These are phyloP conservation scores for Falco columbarius DNA, from an alignment of 2,797 vertebrate species.

Conservation along the genomic window DNA sequence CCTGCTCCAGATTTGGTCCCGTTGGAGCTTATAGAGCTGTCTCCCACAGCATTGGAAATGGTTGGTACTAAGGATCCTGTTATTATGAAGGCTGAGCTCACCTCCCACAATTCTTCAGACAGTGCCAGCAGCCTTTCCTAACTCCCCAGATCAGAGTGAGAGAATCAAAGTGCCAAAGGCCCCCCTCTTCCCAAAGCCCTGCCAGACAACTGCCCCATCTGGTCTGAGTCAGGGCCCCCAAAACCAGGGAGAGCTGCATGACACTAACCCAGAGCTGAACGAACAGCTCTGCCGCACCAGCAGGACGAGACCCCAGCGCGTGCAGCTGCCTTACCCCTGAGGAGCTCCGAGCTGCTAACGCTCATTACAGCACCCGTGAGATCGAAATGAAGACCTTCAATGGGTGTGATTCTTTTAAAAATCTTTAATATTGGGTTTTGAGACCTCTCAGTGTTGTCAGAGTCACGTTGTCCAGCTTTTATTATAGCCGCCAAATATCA, in stretches of 20 bases:
- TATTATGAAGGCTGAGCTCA: conserved; percentile 19
- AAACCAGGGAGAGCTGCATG: background rate
- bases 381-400: background rate
- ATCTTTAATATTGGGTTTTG: background rate
- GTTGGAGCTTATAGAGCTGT: background rate
- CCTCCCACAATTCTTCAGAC: background rate
- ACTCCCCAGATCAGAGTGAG: background rate
- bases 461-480: background rate
- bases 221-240: background rate
- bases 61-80: background rate
- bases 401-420: background rate
- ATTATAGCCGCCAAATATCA: background rate
- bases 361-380: background rate
- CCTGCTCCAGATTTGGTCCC: background rate
- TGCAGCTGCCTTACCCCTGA: background rate
- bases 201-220: background rate
- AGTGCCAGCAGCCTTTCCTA: background rate
- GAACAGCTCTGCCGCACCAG: background rate
- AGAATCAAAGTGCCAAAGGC: background rate
- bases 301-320: background rate
- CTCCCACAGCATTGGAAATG: background rate
- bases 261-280: background rate
- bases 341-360: background rate
- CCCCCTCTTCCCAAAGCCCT: background rate
- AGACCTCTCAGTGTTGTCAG: background rate